phyloP scores from a whole-genome alignment of 1,140 invertebrate genomes.

The Sycophila sp. region DNA sequence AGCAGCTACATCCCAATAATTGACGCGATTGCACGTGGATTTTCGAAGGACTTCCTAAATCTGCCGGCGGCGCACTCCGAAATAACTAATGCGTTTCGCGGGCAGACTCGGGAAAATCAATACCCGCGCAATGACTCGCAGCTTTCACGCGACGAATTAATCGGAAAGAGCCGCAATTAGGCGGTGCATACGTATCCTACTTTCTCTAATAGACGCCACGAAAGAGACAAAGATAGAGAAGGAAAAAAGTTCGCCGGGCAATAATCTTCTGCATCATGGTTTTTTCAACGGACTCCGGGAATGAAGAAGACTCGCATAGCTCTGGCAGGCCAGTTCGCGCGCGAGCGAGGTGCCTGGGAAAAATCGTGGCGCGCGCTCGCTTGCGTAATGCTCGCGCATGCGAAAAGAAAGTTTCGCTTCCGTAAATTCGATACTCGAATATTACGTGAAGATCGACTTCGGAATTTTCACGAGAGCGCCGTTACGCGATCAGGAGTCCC shows the following conservation, averaged over 20 bases:
- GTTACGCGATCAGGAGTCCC: constrained; percentile 28
- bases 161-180: neutral
- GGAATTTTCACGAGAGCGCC: constrained; percentile 33
- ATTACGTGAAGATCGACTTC: constrained; percentile 40
- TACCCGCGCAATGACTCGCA: no score
- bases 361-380: neutral
- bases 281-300: no score
- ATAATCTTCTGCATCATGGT: no score
- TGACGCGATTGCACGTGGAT: no score
- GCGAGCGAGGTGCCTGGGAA: neutral
- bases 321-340: no score
- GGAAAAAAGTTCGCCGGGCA: neutral
- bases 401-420: constrained; percentile 40
- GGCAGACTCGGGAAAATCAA: no score
- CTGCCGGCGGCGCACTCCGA: no score
- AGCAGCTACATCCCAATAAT: no score
- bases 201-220: neutral
- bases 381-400: constrained; percentile 14
- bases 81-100: no score
- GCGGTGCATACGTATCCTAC: neutral
- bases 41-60: no score
- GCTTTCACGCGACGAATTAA: neutral
- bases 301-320: no score
- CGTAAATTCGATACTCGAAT: constrained; percentile 37
- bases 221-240: neutral